A percentile compares a stretch with the other conserved stretches of the same genome.
phyloP scores from a whole-genome alignment of 2,888 invertebrate genomes.

The Gymnosoma rotundatum region DNA sequence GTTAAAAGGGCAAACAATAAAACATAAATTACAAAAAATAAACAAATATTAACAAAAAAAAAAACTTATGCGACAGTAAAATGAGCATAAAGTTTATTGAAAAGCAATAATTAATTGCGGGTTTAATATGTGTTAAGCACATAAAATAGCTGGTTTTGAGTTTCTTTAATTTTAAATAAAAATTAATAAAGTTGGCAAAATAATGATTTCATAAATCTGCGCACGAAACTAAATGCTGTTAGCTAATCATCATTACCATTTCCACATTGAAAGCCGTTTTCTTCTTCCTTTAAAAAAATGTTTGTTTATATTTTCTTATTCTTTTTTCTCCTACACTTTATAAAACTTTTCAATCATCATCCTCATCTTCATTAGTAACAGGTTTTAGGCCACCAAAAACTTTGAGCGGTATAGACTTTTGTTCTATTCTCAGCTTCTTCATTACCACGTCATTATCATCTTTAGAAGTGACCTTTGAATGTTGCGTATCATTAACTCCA shows the following conservation, averaged over 20 bases:
- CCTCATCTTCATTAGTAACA: slow-evolving; percentile 75
- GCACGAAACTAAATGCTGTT: too few relatives aligned
- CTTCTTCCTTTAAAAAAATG: not conserved
- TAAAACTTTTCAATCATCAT: slow-evolving; percentile 71
- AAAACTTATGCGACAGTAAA: slow-evolving; percentile 9
- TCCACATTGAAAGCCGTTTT: too few relatives aligned
- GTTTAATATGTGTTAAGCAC: too few relatives aligned
- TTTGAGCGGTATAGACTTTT: slow-evolving; percentile 93
- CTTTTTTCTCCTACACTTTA: not conserved
- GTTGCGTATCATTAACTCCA: slow-evolving; percentile 83
- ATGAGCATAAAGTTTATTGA: slow-evolving; percentile 50
- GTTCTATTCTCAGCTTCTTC: slow-evolving; percentile 89
- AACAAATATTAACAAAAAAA: slow-evolving; percentile 36
- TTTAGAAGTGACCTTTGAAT: slow-evolving; percentile 83
- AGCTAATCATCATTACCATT: too few relatives aligned
- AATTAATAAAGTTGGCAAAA: too few relatives aligned
- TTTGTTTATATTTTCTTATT: not conserved
- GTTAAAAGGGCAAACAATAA: slow-evolving; percentile 26
- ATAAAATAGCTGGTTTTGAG: too few relatives aligned
- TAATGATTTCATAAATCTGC: too few relatives aligned
- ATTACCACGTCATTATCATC: slow-evolving; percentile 84
- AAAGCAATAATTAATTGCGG: slow-evolving; percentile 45
- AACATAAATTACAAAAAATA: slow-evolving; percentile 47
- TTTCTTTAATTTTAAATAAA: too few relatives aligned
- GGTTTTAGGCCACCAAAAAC: slow-evolving; percentile 92